Base-by-base conservation (phyloP, 1,140 invertebrate genomes). In the Pogonomyrmex californicus region DNA sequence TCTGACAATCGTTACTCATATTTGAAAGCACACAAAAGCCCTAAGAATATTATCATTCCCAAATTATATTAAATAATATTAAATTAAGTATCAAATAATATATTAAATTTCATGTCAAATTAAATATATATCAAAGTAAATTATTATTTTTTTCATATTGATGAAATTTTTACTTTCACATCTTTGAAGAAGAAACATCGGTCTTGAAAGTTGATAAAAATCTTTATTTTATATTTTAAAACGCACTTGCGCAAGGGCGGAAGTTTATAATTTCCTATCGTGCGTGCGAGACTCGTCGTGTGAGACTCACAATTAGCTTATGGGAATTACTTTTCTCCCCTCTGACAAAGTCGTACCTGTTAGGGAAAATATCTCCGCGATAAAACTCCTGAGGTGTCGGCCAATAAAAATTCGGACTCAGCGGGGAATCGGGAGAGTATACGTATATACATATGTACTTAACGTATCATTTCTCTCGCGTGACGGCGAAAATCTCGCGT, bases 371-470 rank as follows among this genome's bases (percentile, higher is more conserved):
- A 73, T 83, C 54, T 44, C 7, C 41, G 79, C 68, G 79, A 83
- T 83, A 83, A 83, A 83, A 58, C 68, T 49, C 38, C 33, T 12
- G n/a, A 83, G 79, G 79, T 83, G 68, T 75, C 79, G 41, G 68
- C 62, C 54, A 63, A 83, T 83, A 83, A 83, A 83, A 83, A 83
- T 83, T 75, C 70, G 79, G 54, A 83, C n/a, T 58, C 79, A 12
- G 10, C 54, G 17, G 68, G 44, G 68, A 75, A 75, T 75, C 33
- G 54, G 4, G 17, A 14, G 54, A 41, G 4, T 44, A 17, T 6
- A 41, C 30, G 9, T 36, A 17, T 51, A 30, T 36, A 14, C 10
- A 36, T 60, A 60, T 58, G 30, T 83, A 60, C 30, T 75, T 60
- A 75, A 56, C 79, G 68, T 83, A 62, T 75, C 54, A 44, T 75